Evolutionary conservation across 1,140 invertebrate species (phyloP), one percentile per base, ranked within the genome.

Genomic region (Brachionus asplanchnoidis): DNA sequence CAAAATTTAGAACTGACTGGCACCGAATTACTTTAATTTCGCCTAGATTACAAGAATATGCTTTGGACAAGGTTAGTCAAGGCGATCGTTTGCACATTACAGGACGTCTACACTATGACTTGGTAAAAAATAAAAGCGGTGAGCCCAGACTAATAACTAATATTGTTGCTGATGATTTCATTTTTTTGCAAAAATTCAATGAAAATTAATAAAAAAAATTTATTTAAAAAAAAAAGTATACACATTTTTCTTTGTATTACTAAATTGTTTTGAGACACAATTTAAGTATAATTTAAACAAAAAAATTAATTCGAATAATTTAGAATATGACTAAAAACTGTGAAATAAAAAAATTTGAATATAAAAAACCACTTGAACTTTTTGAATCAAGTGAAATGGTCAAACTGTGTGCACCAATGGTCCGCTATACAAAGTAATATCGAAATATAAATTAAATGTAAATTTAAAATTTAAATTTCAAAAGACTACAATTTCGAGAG

Each of bases 371-470:
- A n/a, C 50, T 85, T 28, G 85, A 87, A 14, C 44, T 95, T 42
- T 94, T 96, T 88, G 86, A 92, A 88, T 88, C 89, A 50, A 89
- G 92, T 88, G 89, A 91, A 86, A 90, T 93, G 86, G 87, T 95
- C 44, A 95, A 93, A 91, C 91, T 97, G 60, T 95, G 94, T 91
- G 95, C 96, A 11, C 96, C 96, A 11, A 98, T 97, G 96, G 96
- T 98, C 50, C 92, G 96, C 86, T 98, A 97, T 87, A 97, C 95
- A 87, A 97, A 96, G 93, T 94, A 91, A 91, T 91, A 91, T 50
- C 12, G 11, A 65, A 46, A 82, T 65, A 11, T 14, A 66, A 60
- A 65, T 36, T 12, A 44, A 40, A 26, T 44, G 23, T 23, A 28
- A 23, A 73, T 42, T 44, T 40, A 23, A 84, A 85, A 20, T 23